These are phyloP conservation scores for Palythoa grandiflora DNA, from an alignment of 92 coral and sea anemone species.

Conservation along the genomic window DNA sequence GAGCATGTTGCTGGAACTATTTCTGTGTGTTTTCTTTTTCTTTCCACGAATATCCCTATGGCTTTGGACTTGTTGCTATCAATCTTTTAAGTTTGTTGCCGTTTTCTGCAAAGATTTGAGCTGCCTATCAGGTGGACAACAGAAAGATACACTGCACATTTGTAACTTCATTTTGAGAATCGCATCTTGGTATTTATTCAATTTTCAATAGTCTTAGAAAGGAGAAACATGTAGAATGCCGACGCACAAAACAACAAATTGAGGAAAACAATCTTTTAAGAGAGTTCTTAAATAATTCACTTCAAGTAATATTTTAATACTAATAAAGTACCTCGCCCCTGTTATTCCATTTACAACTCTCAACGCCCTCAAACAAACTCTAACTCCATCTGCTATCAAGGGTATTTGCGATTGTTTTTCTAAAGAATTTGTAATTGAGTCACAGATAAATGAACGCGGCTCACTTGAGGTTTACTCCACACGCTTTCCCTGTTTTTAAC, in stretches of 20 bases:
- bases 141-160: not conserved
- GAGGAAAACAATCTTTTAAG: too few species aligned
- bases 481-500: not conserved
- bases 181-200: too few species aligned
- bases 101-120: too few species aligned
- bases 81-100: too few species aligned
- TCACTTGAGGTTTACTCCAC: too few species aligned
- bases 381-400: not conserved
- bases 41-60: constrained; percentile 10
- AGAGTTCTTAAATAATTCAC: too few species aligned
- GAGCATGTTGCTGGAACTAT: not conserved
- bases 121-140: too few species aligned
- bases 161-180: too few species aligned
- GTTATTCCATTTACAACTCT: not conserved
- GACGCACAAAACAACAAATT: too few species aligned
- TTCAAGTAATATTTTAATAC: too few species aligned
- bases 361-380: too few species aligned
- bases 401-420: not conserved
- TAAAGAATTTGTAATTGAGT: not conserved
- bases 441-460: not conserved
- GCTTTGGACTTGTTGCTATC: constrained; percentile 38
- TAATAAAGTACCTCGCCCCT: not conserved
- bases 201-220: too few species aligned
- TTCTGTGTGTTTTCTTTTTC: constrained; percentile 28
- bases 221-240: not conserved